These are phyloP conservation scores for Pachyramphus minor DNA, from an alignment of 2,113 vertebrate genomes.

Conservation along the genomic window DNA sequence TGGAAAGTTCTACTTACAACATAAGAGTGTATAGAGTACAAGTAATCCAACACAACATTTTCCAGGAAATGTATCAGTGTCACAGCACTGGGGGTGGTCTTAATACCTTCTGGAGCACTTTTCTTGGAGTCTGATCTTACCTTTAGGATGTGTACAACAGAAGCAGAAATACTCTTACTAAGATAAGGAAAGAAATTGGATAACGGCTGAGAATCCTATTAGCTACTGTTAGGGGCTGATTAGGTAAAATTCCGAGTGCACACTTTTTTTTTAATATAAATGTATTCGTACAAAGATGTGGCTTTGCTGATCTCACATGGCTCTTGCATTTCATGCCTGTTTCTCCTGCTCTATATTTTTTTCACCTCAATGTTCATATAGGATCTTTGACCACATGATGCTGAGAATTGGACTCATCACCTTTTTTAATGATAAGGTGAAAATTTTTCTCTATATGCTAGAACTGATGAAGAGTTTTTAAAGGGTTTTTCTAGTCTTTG, in stretches of 20 bases:
- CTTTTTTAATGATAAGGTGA: neutral
- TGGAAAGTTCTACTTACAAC: neutral
- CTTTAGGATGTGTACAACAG: neutral
- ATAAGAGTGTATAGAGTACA: neutral
- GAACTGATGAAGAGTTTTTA: neutral
- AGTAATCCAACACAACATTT: neutral
- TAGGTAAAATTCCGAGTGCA: neutral
- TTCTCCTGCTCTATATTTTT: neutral
- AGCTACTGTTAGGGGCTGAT: neutral
- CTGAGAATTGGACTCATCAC: neutral
- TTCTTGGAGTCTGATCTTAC: neutral
- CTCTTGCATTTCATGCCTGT: neutral
- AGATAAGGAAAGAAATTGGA: neutral
- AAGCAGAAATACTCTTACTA: neutral
- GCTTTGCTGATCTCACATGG: neutral
- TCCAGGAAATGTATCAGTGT: neutral
- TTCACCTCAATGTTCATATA: neutral
- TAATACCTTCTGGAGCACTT: neutral
- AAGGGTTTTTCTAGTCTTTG: neutral
- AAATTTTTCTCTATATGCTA: neutral
- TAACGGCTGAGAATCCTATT: neutral
- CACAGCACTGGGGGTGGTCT: neutral
- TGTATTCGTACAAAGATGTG: accelerated
- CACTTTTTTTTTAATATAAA: neutral
- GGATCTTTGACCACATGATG: neutral